phyloP scores from a whole-genome alignment of 2,888 invertebrate species.

The Anticlea derivata region DNA sequence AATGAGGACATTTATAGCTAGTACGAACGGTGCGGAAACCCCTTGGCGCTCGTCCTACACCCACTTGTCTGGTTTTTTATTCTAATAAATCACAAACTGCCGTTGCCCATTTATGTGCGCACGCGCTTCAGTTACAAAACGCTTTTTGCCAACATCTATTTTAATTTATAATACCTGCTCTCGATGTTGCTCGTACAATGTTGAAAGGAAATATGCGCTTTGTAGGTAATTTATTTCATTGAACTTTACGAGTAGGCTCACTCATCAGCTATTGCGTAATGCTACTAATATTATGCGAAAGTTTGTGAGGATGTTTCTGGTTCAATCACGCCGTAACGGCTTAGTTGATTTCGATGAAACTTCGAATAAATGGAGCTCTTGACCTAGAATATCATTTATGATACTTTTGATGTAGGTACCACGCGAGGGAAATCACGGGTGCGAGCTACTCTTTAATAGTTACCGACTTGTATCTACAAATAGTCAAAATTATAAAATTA shows the following conservation, averaged over 20 bases:
- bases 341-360: too few relatives aligned
- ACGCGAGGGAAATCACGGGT: too few relatives aligned
- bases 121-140: conserved; percentile 40
- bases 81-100: conserved; percentile 21
- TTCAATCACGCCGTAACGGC: too few relatives aligned
- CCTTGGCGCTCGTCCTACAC: not conserved
- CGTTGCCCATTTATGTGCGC: conserved; percentile 32
- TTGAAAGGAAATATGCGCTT: conserved; percentile 19
- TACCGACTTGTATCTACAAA: too few relatives aligned
- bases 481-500: too few relatives aligned
- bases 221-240: conserved; percentile 9
- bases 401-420: too few relatives aligned
- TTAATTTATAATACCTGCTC: conserved; percentile 27
- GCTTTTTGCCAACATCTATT: conserved; percentile 39
- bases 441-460: too few relatives aligned
- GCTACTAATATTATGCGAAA: too few relatives aligned
- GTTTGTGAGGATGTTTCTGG: too few relatives aligned
- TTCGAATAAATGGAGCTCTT: too few relatives aligned
- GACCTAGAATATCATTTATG: too few relatives aligned
- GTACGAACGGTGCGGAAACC: not conserved
- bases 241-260: conserved; percentile 2
- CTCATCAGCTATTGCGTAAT: conserved; percentile 11
- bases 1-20: too few relatives aligned
- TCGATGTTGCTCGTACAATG: conserved; percentile 16
- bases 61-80: not conserved